A percentile compares a stretch with the other conserved stretches of the same genome.
Conservation (phyloP, 1,140 invertebrate genomes). For the Nautilus pompilius region DNA sequence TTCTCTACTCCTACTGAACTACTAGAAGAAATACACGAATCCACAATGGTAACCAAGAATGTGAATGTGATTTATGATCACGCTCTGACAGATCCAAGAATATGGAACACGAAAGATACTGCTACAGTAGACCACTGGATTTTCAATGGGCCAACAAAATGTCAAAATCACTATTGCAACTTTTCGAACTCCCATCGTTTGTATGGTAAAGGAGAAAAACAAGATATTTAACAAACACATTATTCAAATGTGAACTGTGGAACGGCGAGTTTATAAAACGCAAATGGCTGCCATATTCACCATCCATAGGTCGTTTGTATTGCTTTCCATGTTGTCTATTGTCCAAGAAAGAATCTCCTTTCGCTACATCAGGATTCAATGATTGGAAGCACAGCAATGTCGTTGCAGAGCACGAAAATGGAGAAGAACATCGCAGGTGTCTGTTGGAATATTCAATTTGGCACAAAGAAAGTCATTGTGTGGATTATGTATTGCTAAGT, state of each 20-base stretch:
- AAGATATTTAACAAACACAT: neutral
- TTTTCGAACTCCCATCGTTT: too few species aligned
- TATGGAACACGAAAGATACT: neutral
- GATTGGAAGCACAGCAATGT: neutral
- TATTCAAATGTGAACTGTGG: neutral
- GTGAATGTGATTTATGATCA: neutral
- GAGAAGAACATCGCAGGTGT: neutral
- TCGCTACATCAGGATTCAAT: neutral
- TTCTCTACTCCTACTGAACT: neutral
- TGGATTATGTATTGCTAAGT: neutral
- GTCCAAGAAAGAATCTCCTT: neutral
- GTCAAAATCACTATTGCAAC: neutral
- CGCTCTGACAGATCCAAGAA: neutral
- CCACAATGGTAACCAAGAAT: neutral
- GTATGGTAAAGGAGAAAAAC: neutral
- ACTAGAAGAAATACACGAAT: neutral
- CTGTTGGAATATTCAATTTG: neutral
- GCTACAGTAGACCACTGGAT: neutral
- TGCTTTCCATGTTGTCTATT: neutral
- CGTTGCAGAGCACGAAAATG: neutral
- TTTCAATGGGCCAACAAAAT: neutral
- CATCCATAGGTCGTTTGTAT: neutral
- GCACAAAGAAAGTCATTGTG: neutral
- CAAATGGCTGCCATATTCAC: neutral
- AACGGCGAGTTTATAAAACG: neutral